A percentile compares a stretch with the other conserved stretches of the same genome.
Evolutionary conservation across 2,113 vertebrate genomes (phyloP).

Genomic region (Ascaphus truei): DNA sequence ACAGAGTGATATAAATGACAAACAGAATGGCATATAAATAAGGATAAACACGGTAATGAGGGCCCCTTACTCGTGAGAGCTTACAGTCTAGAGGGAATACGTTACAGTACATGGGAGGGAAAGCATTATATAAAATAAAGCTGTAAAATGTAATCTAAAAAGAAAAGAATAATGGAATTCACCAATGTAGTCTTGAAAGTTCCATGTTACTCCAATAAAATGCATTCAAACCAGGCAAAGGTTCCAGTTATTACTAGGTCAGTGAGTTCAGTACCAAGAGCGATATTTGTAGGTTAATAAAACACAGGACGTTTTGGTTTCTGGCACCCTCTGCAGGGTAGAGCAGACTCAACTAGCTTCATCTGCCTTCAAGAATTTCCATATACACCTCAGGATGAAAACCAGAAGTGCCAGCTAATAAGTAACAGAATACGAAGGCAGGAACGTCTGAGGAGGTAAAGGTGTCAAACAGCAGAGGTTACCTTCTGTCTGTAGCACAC

Average conservation of each 20-base stretch:
- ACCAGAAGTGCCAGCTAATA: slow-evolving; percentile 8
- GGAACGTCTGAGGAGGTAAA: not conserved
- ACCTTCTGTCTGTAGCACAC: not conserved
- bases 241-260: not conserved
- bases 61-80: too few relatives aligned
- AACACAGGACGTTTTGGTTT: not conserved
- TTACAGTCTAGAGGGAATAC: too few relatives aligned
- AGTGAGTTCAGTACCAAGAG: not conserved
- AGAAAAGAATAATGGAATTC: too few relatives aligned
- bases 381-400: not conserved
- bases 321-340: not conserved
- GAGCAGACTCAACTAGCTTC: not conserved
- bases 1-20: too few relatives aligned
- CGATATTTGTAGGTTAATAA: not conserved
- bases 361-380: not conserved
- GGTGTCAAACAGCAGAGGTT: not conserved
- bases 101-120: too few relatives aligned
- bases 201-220: too few relatives aligned
- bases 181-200: too few relatives aligned
- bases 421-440: not conserved
- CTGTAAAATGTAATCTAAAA: too few relatives aligned
- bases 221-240: too few relatives aligned
- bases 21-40: too few relatives aligned
- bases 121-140: too few relatives aligned
- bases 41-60: too few relatives aligned